Conservation (phyloP, 2,113 vertebrate genomes). For the Anas platyrhynchos region DNA sequence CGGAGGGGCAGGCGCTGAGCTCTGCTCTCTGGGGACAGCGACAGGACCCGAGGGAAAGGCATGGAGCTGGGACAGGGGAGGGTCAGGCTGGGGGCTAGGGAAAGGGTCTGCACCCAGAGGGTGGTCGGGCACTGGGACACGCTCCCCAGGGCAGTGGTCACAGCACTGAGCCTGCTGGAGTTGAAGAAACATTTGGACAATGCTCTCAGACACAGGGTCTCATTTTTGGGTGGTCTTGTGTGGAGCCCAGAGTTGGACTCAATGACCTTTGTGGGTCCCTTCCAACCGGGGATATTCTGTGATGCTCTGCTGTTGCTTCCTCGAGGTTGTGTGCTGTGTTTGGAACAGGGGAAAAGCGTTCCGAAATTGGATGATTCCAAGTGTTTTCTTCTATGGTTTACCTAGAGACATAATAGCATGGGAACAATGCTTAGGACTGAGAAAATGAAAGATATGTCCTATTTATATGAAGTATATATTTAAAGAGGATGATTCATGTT, state of each 20-base stretch:
- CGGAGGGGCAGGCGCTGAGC: not conserved
- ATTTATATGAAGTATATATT: not conserved
- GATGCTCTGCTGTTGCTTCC: not conserved
- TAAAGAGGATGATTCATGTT: not conserved
- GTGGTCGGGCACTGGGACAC: not conserved
- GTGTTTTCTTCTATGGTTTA: not conserved
- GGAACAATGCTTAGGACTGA: rapidly evolving
- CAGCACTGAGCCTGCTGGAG: not conserved
- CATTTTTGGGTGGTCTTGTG: not conserved
- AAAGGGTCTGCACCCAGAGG: not conserved
- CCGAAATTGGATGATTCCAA: not conserved
- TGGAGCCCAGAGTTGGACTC: not conserved
- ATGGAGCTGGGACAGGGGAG: not conserved
- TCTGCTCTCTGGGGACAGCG: not conserved
- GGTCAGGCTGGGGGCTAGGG: not conserved
- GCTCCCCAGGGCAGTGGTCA: not conserved
- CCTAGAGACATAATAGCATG: not conserved
- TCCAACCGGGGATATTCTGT: not conserved
- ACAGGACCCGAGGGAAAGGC: not conserved
- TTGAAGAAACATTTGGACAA: not conserved
- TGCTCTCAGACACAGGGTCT: not conserved
- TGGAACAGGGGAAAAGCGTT: not conserved
- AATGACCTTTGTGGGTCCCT: not conserved
- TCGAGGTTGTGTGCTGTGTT: not conserved
- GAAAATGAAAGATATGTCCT: not conserved